Evolutionary conservation across 2,888 invertebrate genomes (phyloP), one percentile per base, ranked within the genome.

Genomic region (Apamea epomidion): DNA sequence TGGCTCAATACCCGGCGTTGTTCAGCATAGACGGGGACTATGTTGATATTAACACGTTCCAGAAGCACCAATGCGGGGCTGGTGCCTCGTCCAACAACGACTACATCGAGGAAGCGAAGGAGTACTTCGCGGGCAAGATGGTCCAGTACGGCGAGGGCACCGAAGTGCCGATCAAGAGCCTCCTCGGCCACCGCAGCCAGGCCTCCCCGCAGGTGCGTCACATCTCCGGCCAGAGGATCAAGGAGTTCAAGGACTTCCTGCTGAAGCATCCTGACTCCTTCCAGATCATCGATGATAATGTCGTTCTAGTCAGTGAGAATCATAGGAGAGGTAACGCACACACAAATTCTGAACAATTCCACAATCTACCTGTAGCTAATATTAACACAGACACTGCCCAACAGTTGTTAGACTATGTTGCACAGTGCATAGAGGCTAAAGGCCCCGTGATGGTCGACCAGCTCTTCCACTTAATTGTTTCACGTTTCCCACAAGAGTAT

Each of bases 141-240:
- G 97, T 99, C 87, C 99, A 99, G 96, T 99, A 99, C 95, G 99
- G 99, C 81, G 98, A 99, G 87, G 99, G 98, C 78, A 99, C 99
- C 4, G 99, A 99, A 97, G 99, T 99, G 88, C 99, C 99, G 8
- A 99, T 99, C 90, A 99, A 99, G 94, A 99, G 99, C 95, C 97
- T 99, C 87, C 97, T 99, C 83, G 99, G 99, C 0, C 99, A 99
- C 96, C 98, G 99, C 87, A 99, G 99, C 88, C 99, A 99, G 96
- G 99, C 99, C 42, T 99, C 99, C 82, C 99, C 99, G 29, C 99
- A 99, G 97, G 99, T 99, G 88, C 98, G 99, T 85, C 99, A 99
- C 95, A 99, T 99, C 92, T 99, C 99, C 88, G 98, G 98, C 29
- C 99, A 99, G 94, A 99, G 99, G 94, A 98, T 99, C 92, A 98